phyloP scores from a whole-genome alignment of 2,888 invertebrate genomes.

The Lasioglossum oenotherae region DNA sequence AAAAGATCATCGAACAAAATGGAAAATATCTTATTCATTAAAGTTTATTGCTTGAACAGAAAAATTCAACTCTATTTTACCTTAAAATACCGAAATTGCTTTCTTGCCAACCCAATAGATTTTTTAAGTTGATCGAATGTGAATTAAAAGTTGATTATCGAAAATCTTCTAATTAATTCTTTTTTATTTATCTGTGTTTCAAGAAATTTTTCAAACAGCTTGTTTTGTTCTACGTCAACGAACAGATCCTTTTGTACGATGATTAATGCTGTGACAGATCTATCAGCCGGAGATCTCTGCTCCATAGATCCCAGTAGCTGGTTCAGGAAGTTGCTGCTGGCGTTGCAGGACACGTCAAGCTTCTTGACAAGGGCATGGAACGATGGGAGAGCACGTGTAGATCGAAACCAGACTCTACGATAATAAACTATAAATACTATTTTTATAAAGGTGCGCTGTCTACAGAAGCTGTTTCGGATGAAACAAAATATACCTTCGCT shows the following conservation, averaged over 20 bases:
- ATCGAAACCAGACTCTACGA: slow-evolving; percentile 64
- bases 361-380: slow-evolving; percentile 32
- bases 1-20: too few relatives aligned
- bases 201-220: neutral
- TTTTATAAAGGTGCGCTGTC: slow-evolving; percentile 51
- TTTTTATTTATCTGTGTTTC: neutral
- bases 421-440: slow-evolving; percentile 65
- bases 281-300: slow-evolving; percentile 8
- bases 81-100: too few relatives aligned
- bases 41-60: too few relatives aligned
- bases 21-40: too few relatives aligned
- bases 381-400: slow-evolving; percentile 57
- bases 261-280: neutral
- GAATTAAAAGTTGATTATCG: neutral
- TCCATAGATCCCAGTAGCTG: neutral
- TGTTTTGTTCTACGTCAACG: neutral
- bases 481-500: neutral
- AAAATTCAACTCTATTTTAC: too few relatives aligned
- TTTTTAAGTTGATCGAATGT: neutral
- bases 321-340: slow-evolving; percentile 43
- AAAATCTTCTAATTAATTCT: neutral
- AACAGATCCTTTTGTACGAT: neutral
- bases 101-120: too few relatives aligned
- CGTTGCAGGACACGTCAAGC: slow-evolving; percentile 22
- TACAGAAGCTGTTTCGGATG: neutral